Conservation (phyloP, 2,113 vertebrate species). For the Sialia sialis region DNA sequence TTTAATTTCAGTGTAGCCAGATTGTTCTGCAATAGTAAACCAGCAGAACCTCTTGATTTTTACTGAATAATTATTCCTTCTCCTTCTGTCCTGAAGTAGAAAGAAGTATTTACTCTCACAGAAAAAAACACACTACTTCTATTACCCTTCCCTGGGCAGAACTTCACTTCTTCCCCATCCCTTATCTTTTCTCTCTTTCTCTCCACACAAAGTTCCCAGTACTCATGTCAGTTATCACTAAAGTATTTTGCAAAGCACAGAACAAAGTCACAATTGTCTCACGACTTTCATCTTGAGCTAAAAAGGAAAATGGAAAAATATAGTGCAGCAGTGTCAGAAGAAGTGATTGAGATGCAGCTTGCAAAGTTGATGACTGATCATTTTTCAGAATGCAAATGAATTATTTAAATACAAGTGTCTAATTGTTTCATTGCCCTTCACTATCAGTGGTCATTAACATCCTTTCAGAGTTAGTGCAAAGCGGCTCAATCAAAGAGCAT, state of each 20-base stretch:
- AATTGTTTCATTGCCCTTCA: conserved; percentile 25
- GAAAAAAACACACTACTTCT: background rate
- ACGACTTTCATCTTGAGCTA: conserved; percentile 25
- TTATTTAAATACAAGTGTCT: background rate
- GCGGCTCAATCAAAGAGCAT: background rate
- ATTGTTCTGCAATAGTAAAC: conserved; percentile 19
- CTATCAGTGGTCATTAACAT: background rate
- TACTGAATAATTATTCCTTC: background rate
- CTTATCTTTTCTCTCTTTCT: background rate
- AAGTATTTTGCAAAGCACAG: background rate
- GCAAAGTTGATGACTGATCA: background rate
- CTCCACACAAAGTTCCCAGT: background rate
- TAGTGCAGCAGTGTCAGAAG: background rate
- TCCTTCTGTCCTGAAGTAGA: background rate
- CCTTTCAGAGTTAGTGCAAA: background rate
- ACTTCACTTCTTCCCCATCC: background rate
- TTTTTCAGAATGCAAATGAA: conserved; percentile 8
- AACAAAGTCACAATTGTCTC: conserved; percentile 28
- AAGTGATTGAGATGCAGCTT: background rate
- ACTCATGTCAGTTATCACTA: background rate
- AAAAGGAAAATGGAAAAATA: conserved; percentile 29
- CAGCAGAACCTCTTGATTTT: background rate
- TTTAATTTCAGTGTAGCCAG: background rate
- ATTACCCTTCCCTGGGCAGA: background rate
- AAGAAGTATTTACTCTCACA: background rate